Base-by-base conservation (phyloP, 1,140 invertebrate species). In the Zophobas atratus region DNA sequence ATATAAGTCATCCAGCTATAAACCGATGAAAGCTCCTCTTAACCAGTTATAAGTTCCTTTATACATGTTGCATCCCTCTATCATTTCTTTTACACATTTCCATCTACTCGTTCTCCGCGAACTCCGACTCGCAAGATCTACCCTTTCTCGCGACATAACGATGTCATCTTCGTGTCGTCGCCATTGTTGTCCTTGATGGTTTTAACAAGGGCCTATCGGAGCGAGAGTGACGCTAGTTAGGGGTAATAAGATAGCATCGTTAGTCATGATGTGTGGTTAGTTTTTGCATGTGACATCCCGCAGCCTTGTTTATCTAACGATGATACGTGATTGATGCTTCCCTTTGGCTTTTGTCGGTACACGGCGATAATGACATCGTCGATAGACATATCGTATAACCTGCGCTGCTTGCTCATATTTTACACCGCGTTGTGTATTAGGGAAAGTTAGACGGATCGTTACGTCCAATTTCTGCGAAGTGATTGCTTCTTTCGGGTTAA, bases 291-390 rank as follows among this genome's bases (percentile, higher is more conserved):
- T 56, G 53, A 56, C 38, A 43, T 46, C 72, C 41, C 55, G 33
- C 43, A 56, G 35, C 32, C 72, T 75, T 75, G 72, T 75, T 57
- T 75, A 75, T 75, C 72, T 75, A 75, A 75, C 72, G 72, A 75
- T 75, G 72, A 75, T 75, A 75, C 53, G 72, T 79, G 77, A 79
- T 79, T 79, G 77, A 79, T 79, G 77, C 73, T 76, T 79, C 77
- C 77, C 77, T 76, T 79, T 79, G 73, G 73, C 72, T 75, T 79
- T 76, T 76, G 77, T 76, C 73, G 72, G 72, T 35, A 67, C 38
- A 43, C 49, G 57, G 70, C 49, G 72, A 78, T 78, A 78, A 78
- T 78, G 77, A 78, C 67, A 74, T 39, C 46, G 77, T 67, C 71
- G 77, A 78, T 78, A 78, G 71, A 78, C 77, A 75, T 78, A 78